Percentiles rank a stretch among this genome's conserved stretches.
phyloP scores from a whole-genome alignment of 2,113 vertebrate species.

The Tichodroma muraria region DNA sequence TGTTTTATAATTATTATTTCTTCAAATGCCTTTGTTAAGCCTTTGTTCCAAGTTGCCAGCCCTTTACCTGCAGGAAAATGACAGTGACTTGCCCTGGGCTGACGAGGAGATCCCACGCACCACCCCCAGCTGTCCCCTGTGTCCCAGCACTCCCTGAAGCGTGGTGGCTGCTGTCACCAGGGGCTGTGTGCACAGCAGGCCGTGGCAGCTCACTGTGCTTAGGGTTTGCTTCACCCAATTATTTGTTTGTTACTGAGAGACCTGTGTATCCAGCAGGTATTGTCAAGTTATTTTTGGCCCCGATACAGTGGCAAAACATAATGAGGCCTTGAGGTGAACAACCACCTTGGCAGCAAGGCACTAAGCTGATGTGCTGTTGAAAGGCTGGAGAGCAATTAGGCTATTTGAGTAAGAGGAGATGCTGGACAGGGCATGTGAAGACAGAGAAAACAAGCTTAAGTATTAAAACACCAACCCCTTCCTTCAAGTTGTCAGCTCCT shows the following conservation, averaged over 20 bases:
- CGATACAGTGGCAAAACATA: conserved; percentile 45
- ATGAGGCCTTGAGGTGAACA: conserved; percentile 73
- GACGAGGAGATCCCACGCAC: background rate
- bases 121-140: conserved; percentile 40
- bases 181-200: conserved; percentile 37
- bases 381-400: conserved; percentile 58
- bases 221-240: conserved; percentile 80
- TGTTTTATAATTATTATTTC: background rate
- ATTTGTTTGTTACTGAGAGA: conserved; percentile 75
- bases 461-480: conserved; percentile 26
- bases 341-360: conserved; percentile 65
- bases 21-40: background rate
- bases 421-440: conserved; percentile 50
- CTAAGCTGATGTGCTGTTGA: conserved; percentile 42
- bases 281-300: conserved; percentile 70
- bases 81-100: conserved; percentile 22
- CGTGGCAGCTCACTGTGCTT: conserved; percentile 54
- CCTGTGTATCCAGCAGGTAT: conserved; percentile 64
- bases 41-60: background rate
- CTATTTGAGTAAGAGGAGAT: conserved; percentile 49
- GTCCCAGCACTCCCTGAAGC: conserved; percentile 54
- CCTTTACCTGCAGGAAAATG: conserved; percentile 42
- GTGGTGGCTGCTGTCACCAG: conserved; percentile 39
- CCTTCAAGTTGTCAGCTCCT: conserved; percentile 49
- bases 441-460: conserved; percentile 44